These are phyloP conservation scores for Epinotia demarniana DNA, from an alignment of 2,888 invertebrate species.

Conservation along the genomic window DNA sequence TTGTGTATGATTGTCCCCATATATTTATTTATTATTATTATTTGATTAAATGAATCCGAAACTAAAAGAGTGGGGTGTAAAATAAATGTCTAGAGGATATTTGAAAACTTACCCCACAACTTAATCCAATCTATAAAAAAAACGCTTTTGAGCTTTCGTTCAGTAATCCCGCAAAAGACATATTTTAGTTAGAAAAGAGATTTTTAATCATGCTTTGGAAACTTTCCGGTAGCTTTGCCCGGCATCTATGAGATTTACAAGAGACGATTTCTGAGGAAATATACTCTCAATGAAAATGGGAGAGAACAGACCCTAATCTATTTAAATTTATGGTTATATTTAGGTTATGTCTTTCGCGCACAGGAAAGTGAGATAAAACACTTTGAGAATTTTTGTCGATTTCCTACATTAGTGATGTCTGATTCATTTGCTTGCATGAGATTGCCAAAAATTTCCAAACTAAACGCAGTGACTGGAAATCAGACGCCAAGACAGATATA, in stretches of 20 bases:
- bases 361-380: no score
- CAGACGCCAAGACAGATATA: no score
- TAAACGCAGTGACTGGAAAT: no score
- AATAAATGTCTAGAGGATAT: not conserved
- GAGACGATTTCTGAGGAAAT: slow-evolving; percentile 28
- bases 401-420: no score
- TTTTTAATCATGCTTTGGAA: slow-evolving; percentile 62
- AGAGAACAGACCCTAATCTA: no score
- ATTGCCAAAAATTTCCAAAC: no score
- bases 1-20: no score
- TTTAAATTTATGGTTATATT: no score
- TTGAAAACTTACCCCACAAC: slow-evolving; percentile 1
- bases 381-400: no score
- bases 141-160: slow-evolving; percentile 12
- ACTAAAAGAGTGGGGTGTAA: not conserved
- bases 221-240: slow-evolving; percentile 57
- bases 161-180: slow-evolving; percentile 60
- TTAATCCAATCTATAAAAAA: slow-evolving; percentile 23
- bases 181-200: slow-evolving; percentile 61
- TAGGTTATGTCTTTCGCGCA: no score
- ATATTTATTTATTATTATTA: no score
- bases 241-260: slow-evolving; percentile 49
- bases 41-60: not conserved
- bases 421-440: no score
- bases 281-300: not conserved